A percentile compares a stretch with the other conserved stretches of the same genome.
These are phyloP conservation scores for Salpingus planirostris DNA, from an alignment of 2,888 invertebrate genomes.

Conservation along the genomic window DNA sequence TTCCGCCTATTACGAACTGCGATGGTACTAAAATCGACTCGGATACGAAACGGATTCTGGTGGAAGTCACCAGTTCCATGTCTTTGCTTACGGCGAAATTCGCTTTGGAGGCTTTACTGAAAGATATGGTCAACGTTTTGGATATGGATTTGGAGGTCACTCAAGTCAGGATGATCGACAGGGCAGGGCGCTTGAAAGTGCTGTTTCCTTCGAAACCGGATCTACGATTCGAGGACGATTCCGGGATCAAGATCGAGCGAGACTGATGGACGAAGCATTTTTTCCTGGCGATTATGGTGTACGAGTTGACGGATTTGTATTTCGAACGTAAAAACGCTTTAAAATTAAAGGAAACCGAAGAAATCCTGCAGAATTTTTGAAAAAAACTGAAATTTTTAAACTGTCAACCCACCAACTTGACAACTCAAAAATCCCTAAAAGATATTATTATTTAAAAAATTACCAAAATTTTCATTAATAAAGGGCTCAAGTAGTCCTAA, in stretches of 20 bases:
- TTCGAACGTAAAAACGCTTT: no score
- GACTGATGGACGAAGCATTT: no score
- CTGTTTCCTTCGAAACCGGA: conserved; percentile 74
- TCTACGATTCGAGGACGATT: conserved; percentile 18
- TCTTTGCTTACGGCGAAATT: conserved; percentile 57
- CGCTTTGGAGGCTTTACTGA: conserved; percentile 58
- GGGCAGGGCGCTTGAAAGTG: conserved; percentile 58
- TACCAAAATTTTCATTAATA: no score
- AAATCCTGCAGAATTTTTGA: no score
- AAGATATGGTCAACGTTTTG: conserved; percentile 50
- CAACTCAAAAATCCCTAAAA: no score
- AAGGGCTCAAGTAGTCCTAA: no score
- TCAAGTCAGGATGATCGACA: conserved; percentile 64
- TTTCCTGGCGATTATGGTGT: no score
- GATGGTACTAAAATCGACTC: conserved; percentile 70
- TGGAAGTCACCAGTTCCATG: conserved; percentile 68
- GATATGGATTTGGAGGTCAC: conserved; percentile 43
- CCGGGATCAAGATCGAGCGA: neutral
- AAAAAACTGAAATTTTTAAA: no score
- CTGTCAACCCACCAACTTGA: no score
- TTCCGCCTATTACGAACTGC: conserved; percentile 81
- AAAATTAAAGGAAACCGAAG: conserved; percentile 1
- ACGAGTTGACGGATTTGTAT: no score
- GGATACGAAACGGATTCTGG: conserved; percentile 55
- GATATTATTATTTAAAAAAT: no score